Evolutionary conservation across 2,797 vertebrate species (phyloP).

Genomic region (Phoebastria nigripes): DNA sequence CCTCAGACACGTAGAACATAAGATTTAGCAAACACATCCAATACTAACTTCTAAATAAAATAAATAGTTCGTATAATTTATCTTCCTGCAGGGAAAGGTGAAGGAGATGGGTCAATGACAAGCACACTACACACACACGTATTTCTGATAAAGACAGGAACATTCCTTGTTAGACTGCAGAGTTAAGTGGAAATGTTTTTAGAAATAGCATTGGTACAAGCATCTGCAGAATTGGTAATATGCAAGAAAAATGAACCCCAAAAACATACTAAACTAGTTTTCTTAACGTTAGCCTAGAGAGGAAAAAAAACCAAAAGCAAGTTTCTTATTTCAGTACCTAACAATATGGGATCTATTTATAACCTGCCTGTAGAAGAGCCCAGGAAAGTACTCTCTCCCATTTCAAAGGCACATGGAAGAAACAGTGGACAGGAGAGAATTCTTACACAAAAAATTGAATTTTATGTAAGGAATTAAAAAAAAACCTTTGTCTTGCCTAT

Average conservation of each 20-base stretch:
- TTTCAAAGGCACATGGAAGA: neutral
- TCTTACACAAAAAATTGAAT: neutral
- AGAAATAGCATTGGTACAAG: neutral
- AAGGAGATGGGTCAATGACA: neutral
- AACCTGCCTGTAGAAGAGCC: neutral
- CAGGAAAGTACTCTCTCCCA: neutral
- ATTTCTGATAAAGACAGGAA: neutral
- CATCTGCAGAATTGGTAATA: neutral
- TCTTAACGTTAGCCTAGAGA: neutral
- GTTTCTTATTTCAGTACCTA: neutral
- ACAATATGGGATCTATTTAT: neutral
- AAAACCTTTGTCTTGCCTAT: neutral
- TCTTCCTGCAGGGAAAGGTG: neutral
- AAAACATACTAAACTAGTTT: neutral
- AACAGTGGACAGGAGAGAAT: neutral
- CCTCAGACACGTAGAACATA: neutral
- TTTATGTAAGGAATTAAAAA: neutral
- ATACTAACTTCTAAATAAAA: neutral
- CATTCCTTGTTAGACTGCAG: neutral
- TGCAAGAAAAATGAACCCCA: neutral
- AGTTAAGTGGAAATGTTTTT: neutral
- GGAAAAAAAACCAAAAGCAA: neutral
- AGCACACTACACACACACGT: rapidly evolving
- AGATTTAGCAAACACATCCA: neutral
- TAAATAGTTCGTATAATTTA: neutral